These are phyloP conservation scores for Gnathonemus echidnorhynchus DNA, from an alignment of 2,113 vertebrate genomes.

Conservation along the genomic window DNA sequence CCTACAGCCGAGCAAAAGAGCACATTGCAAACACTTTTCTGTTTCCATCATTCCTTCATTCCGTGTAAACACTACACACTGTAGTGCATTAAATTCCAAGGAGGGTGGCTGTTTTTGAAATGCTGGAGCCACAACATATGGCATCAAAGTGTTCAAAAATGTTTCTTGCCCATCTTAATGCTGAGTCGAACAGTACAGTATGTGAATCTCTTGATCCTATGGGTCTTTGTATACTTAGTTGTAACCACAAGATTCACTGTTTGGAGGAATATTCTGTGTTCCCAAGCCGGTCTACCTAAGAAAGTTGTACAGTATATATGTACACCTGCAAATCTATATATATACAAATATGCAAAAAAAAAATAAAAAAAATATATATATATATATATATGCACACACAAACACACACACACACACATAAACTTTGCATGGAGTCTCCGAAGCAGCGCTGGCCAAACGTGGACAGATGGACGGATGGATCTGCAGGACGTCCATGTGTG, in stretches of 20 bases:
- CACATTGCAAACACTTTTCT: not conserved
- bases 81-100: not conserved
- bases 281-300: not conserved
- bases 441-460: not conserved
- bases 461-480: not conserved
- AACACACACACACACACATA: not conserved
- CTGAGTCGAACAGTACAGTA: not conserved
- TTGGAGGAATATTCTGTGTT: not conserved
- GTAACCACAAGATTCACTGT: not conserved
- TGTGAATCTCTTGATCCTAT: not conserved
- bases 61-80: not conserved
- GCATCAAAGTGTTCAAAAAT: not conserved
- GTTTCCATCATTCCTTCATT: not conserved
- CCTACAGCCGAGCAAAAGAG: not conserved
- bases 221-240: not conserved
- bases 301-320: not conserved
- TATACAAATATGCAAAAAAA: not conserved
- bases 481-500: not conserved
- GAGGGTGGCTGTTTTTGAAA: not conserved
- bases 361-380: no score
- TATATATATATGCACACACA: no score
- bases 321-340: not conserved
- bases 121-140: not conserved
- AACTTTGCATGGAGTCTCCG: not conserved
- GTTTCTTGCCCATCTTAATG: not conserved